Conservation (phyloP, 2,797 vertebrate species). For the Poeciliopsis infans region DNA sequence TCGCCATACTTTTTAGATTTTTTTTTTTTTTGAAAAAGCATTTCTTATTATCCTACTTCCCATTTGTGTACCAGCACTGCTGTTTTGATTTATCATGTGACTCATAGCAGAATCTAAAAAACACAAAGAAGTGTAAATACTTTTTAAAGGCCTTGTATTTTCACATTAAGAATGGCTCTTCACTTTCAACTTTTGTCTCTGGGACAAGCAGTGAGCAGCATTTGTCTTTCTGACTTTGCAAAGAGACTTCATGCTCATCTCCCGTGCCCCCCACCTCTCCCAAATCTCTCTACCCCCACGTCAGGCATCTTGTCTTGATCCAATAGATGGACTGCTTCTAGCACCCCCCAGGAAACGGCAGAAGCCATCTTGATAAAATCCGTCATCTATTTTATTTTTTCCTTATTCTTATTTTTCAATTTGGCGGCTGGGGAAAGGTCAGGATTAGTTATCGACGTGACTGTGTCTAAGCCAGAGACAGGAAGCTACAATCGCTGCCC, state of each 20-base stretch:
- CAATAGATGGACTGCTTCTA: constrained; percentile 77
- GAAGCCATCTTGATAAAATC: constrained; percentile 78
- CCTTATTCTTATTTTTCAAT: constrained; percentile 85
- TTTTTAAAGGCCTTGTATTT: neutral
- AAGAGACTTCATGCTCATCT: constrained; percentile 57
- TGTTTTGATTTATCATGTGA: neutral
- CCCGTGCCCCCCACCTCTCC: constrained; percentile 32
- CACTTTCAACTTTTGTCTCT: neutral
- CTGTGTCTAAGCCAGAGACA: constrained; percentile 77
- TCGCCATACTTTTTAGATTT: neutral
- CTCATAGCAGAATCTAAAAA: neutral
- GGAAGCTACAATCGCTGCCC: constrained; percentile 69
- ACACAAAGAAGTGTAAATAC: neutral
- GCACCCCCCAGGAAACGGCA: constrained; percentile 67
- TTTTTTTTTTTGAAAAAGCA: neutral
- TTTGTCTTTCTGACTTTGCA: constrained; percentile 54
- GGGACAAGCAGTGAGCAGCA: constrained; percentile 49
- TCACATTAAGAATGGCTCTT: neutral
- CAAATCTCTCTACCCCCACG: constrained; percentile 29
- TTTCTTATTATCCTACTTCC: neutral
- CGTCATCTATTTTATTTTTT: constrained; percentile 84
- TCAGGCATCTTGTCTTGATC: constrained; percentile 58
- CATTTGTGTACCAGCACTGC: neutral
- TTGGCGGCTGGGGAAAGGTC: constrained; percentile 83
- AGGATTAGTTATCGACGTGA: constrained; percentile 86